These are phyloP conservation scores for Dendrolimus kikuchii DNA, from an alignment of 1,140 invertebrate species.

Conservation along the genomic window DNA sequence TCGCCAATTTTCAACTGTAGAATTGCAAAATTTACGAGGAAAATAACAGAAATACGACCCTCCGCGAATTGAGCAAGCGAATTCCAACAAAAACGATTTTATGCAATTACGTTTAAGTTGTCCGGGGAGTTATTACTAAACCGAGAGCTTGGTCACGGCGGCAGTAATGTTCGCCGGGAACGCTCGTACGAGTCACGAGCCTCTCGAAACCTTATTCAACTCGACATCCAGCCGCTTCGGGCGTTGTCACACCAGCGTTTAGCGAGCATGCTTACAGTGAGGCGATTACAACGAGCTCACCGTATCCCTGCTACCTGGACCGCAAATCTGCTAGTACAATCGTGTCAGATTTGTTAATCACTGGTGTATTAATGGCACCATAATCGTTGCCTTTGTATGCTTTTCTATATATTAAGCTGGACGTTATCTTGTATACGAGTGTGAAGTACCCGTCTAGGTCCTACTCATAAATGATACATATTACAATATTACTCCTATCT, in stretches of 20 bases:
- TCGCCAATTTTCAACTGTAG: constrained; percentile 10
- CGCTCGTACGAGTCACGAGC: constrained; percentile 46
- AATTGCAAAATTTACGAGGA: constrained; percentile 32
- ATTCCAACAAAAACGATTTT: constrained; percentile 61
- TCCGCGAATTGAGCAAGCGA: constrained; percentile 54
- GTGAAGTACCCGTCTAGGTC: no score
- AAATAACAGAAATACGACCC: constrained; percentile 38
- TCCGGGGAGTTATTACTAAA: constrained; percentile 52
- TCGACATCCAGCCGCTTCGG: constrained; percentile 15
- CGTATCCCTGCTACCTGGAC: no score
- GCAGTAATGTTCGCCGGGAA: constrained; percentile 28
- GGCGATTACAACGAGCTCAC: no score
- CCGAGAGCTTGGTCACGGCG: constrained; percentile 46
- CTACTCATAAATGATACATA: no score
- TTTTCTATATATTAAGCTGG: no score
- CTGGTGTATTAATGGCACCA: no score
- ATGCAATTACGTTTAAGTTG: constrained; percentile 60
- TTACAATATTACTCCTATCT: no score
- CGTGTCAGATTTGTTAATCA: no score
- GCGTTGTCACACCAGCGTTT: constrained; percentile 12
- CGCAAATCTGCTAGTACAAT: no score
- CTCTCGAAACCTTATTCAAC: constrained; percentile 21
- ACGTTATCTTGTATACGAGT: no score
- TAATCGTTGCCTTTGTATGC: no score
- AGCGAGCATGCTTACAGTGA: no score